These are phyloP conservation scores for Teleogryllus oceanicus DNA, from an alignment of 2,888 invertebrate species.

Conservation along the genomic window DNA sequence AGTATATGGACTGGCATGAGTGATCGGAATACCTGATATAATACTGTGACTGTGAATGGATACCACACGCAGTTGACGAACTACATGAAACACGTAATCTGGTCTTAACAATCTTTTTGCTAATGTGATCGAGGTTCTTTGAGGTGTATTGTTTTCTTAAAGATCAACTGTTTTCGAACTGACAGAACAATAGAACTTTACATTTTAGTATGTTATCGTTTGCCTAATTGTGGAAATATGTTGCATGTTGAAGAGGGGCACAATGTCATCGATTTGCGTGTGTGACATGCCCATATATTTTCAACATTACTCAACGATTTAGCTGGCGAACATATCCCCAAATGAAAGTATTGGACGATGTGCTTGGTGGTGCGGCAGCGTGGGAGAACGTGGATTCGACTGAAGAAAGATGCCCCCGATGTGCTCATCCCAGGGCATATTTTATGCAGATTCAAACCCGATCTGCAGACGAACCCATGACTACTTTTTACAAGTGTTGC, in stretches of 20 bases:
- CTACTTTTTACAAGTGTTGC: slow-evolving; percentile 95
- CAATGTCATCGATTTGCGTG: slow-evolving; percentile 74
- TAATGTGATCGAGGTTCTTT: too few relatives aligned
- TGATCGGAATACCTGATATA: too few relatives aligned
- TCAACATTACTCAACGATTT: slow-evolving; percentile 71
- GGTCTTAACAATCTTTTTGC: too few relatives aligned
- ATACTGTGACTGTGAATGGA: too few relatives aligned
- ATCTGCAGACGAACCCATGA: slow-evolving; percentile 99
- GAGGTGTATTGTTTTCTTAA: too few relatives aligned
- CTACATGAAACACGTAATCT: too few relatives aligned
- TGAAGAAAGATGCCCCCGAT: slow-evolving; percentile 90
- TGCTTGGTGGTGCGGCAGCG: slow-evolving; percentile 90
- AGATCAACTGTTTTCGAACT: too few relatives aligned
- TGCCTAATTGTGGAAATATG: slow-evolving; percentile 81
- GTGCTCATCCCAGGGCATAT: slow-evolving; percentile 82
- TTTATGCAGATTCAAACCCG: slow-evolving; percentile 98
- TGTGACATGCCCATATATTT: slow-evolving; percentile 85
- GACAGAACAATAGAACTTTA: too few relatives aligned
- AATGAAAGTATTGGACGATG: slow-evolving; percentile 93
- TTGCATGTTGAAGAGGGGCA: slow-evolving; percentile 75
- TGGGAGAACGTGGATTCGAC: slow-evolving; percentile 98
- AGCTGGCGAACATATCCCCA: slow-evolving; percentile 78
- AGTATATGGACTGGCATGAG: too few relatives aligned
- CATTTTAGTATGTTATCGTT: slow-evolving; percentile 63
- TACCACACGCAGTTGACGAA: too few relatives aligned